Evolutionary conservation across 2,797 vertebrate genomes (phyloP).

Genomic region (Bufotes viridis): DNA sequence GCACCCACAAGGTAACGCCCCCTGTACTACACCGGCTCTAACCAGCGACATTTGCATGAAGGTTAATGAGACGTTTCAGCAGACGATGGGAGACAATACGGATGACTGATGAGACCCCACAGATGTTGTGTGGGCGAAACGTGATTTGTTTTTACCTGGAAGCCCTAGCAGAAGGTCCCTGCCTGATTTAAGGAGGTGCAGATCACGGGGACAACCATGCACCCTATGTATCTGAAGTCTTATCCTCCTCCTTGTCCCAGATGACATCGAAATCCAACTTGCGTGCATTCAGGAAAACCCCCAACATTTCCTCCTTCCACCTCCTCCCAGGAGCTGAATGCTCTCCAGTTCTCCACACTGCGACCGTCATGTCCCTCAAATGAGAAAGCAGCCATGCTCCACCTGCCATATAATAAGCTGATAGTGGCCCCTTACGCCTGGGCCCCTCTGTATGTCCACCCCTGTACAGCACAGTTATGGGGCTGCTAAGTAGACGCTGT

Average conservation of each 20-base stretch:
- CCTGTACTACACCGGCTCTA: background rate
- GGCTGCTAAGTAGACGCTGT: too few species aligned
- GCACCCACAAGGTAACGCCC: too few species aligned
- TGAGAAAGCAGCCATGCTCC: too few species aligned
- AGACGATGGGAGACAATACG: background rate
- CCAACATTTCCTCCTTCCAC: background rate
- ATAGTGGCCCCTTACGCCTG: too few species aligned
- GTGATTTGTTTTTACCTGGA: slow-evolving; percentile 43
- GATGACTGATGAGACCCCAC: slow-evolving; percentile 33
- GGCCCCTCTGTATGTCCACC: too few species aligned
- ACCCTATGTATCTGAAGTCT: slow-evolving; percentile 27
- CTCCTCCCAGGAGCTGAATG: background rate
- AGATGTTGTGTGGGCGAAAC: slow-evolving; percentile 25
- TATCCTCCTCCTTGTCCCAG: slow-evolving; percentile 34
- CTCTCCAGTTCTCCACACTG: background rate
- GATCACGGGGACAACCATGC: slow-evolving; percentile 45
- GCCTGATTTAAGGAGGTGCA: slow-evolving; percentile 21
- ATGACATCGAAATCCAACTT: background rate
- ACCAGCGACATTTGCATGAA: background rate
- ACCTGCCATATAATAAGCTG: background rate
- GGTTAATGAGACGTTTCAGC: background rate
- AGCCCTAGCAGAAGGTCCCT: slow-evolving; percentile 53
- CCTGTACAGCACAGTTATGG: too few species aligned
- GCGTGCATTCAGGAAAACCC: background rate
- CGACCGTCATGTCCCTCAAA: background rate